phyloP scores from a whole-genome alignment of 2,797 vertebrate genomes.

The Propithecus perrieri region DNA sequence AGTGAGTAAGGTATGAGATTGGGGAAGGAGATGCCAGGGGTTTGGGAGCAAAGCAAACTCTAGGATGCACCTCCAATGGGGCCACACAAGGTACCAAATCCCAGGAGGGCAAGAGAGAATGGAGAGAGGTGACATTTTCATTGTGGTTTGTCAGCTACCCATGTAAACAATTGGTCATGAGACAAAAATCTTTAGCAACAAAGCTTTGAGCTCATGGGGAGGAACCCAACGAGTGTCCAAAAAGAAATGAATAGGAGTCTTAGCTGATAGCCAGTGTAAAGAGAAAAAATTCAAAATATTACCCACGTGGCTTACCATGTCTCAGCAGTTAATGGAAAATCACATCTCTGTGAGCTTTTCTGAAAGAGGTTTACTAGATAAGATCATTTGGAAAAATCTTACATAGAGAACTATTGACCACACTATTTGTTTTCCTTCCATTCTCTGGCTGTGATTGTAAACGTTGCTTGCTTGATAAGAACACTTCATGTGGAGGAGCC shows the following conservation, averaged over 20 bases:
- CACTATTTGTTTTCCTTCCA: background rate
- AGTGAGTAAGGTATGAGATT: background rate
- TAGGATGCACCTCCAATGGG: accelerated
- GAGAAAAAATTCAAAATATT: background rate
- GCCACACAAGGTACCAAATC: background rate
- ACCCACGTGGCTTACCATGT: background rate
- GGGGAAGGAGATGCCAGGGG: background rate
- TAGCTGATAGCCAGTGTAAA: background rate
- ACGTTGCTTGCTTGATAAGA: conserved; percentile 42
- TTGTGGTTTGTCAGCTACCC: background rate
- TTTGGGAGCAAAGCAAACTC: background rate
- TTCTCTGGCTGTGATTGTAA: conserved; percentile 14
- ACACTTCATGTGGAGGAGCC: background rate
- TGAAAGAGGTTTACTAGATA: conserved; percentile 23
- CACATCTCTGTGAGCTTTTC: background rate
- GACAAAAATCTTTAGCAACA: background rate
- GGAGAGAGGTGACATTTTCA: background rate
- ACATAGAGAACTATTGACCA: background rate
- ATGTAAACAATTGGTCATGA: background rate
- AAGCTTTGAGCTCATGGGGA: background rate
- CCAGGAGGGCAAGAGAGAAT: background rate
- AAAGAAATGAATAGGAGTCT: background rate
- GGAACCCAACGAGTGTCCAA: background rate
- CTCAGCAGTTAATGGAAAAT: background rate
- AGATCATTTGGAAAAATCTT: background rate